These are phyloP conservation scores for Yponomeuta plumbellus DNA, from an alignment of 2,888 invertebrate species.

Conservation along the genomic window DNA sequence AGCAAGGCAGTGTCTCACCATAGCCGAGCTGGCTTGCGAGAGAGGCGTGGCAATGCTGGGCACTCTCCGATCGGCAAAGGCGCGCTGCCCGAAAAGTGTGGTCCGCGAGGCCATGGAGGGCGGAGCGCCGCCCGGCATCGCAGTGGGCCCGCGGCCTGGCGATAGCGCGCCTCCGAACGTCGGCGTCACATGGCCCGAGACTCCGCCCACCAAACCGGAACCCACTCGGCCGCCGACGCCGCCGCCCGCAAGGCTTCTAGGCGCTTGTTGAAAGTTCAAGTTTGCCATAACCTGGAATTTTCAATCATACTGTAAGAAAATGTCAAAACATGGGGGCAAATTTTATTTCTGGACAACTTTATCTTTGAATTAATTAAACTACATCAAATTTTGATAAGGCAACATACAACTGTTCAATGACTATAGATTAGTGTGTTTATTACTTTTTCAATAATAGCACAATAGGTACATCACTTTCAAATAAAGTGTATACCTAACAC, in stretches of 20 bases:
- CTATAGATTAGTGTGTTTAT: background rate
- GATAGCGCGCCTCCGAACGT: constrained; percentile 69
- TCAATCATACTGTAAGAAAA: background rate
- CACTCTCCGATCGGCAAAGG: constrained; percentile 86
- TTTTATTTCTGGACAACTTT: background rate
- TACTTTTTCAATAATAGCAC: background rate
- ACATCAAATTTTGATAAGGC: background rate
- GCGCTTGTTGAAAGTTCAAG: constrained; percentile 92
- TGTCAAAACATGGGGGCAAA: background rate
- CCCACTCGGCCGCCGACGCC: constrained; percentile 71
- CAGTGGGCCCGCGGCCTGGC: constrained; percentile 60
- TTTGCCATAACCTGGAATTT: constrained; percentile 89
- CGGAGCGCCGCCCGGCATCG: constrained; percentile 67
- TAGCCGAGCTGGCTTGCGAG: constrained; percentile 72
- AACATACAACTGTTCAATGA: background rate
- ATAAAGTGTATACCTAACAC: background rate
- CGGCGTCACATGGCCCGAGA: constrained; percentile 73
- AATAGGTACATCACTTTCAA: background rate
- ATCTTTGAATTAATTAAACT: background rate
- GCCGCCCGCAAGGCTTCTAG: constrained; percentile 90
- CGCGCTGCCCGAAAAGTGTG: constrained; percentile 86
- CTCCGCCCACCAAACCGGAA: constrained; percentile 87
- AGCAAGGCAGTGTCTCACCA: constrained; percentile 44
- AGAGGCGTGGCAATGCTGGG: constrained; percentile 75
- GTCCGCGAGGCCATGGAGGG: constrained; percentile 77